A percentile compares a stretch with the other conserved stretches of the same genome.
Conservation (phyloP, 1,140 invertebrate genomes). For the Caenorhabditis remanei region DNA sequence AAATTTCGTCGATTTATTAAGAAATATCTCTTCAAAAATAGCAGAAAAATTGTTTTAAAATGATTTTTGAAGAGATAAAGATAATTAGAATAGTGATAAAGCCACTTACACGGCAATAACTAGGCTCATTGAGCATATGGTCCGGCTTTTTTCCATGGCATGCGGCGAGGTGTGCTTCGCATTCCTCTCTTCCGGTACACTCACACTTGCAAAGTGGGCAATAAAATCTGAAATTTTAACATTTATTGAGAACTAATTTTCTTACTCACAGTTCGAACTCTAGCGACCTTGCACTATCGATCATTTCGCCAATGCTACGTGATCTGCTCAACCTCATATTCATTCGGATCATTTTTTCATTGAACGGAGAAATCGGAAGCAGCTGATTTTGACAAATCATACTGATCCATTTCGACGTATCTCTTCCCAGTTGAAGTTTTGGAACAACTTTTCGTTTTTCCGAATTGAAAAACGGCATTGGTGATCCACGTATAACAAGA, state of each 20-base stretch:
- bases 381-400: neutral
- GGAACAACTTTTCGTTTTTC: neutral
- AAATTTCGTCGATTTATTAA: too few relatives aligned
- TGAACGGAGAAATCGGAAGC: neutral
- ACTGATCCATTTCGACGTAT: constrained; percentile 35
- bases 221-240: constrained; percentile 13
- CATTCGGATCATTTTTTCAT: neutral
- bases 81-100: too few relatives aligned
- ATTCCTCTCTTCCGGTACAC: constrained; percentile 31
- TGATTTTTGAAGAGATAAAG: too few relatives aligned
- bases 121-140: neutral
- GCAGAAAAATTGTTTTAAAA: too few relatives aligned
- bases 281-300: neutral
- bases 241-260: neutral
- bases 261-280: constrained; percentile 26
- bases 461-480: neutral
- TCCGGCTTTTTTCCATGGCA: neutral
- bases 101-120: neutral
- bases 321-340: neutral
- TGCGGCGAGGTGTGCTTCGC: neutral
- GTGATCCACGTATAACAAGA: constrained; percentile 12
- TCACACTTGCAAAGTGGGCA: constrained; percentile 29
- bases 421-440: neutral
- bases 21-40: neutral
- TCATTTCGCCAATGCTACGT: neutral